phyloP scores from a whole-genome alignment of 2,113 vertebrate species.

The Cairina moschata region DNA sequence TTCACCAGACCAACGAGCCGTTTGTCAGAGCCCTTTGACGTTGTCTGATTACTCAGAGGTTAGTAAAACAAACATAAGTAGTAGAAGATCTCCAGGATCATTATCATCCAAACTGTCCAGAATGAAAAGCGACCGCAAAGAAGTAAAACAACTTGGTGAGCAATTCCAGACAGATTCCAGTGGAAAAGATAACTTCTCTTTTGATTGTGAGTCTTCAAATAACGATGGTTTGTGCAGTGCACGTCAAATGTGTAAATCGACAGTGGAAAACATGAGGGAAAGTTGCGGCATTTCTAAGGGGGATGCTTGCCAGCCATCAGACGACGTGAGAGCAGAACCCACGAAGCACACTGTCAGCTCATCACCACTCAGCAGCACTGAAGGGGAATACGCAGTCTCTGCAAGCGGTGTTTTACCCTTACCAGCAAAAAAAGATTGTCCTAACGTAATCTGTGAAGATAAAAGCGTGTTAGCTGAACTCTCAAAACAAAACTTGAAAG shows the following conservation, averaged over 20 bases:
- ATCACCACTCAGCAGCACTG: not conserved
- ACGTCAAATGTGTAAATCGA: not conserved
- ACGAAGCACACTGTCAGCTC: not conserved
- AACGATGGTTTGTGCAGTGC: not conserved
- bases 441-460: not conserved
- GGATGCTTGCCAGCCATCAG: not conserved
- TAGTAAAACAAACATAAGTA: conserved; percentile 6
- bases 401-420: not conserved
- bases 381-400: not conserved
- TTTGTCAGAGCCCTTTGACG: conserved; percentile 25
- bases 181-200: not conserved
- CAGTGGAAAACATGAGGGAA: not conserved
- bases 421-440: not conserved
- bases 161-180: conserved; percentile 16
- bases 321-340: not conserved
- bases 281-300: not conserved
- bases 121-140: conserved; percentile 75
- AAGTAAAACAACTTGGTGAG: conserved; percentile 22
- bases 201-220: not conserved
- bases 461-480: not conserved
- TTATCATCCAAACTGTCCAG: conserved; percentile 86
- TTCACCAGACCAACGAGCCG: not conserved
- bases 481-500: conserved; percentile 35
- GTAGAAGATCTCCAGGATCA: conserved; percentile 66
- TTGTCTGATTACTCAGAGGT: conserved; percentile 49